Evolutionary conservation across 2,797 vertebrate genomes (phyloP).

Genomic region (Pelobates cultripes): DNA sequence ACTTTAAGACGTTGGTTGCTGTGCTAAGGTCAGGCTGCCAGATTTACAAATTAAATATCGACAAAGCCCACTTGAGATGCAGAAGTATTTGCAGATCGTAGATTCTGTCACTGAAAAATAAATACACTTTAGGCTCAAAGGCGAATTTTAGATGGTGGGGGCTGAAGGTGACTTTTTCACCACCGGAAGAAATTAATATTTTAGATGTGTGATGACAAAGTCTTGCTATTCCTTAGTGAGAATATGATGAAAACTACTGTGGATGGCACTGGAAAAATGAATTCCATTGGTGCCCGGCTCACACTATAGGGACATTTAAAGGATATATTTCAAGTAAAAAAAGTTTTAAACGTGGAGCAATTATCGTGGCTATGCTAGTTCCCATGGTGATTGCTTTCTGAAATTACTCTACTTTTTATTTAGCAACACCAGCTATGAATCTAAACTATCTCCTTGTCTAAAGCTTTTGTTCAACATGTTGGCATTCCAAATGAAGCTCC

Average conservation of each 20-base stretch:
- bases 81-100: conserved; percentile 32
- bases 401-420: no score
- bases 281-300: no score
- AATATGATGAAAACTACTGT: neutral
- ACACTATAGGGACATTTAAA: no score
- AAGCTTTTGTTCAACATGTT: no score
- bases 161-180: neutral
- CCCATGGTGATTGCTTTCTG: no score
- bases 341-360: no score
- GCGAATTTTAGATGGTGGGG: neutral
- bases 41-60: conserved; percentile 53
- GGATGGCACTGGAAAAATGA: no score
- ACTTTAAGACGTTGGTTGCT: conserved; percentile 30
- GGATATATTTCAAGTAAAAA: no score
- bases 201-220: neutral
- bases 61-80: conserved; percentile 40
- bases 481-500: no score
- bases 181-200: neutral
- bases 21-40: conserved; percentile 47
- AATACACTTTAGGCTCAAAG: conserved; percentile 30
- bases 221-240: neutral
- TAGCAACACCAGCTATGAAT: no score
- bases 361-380: no score
- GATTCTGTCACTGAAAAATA: conserved; percentile 45
- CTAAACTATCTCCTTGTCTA: no score